phyloP scores from a whole-genome alignment of 64 coral and sea anemone species.

The Montipora efflorescens region DNA sequence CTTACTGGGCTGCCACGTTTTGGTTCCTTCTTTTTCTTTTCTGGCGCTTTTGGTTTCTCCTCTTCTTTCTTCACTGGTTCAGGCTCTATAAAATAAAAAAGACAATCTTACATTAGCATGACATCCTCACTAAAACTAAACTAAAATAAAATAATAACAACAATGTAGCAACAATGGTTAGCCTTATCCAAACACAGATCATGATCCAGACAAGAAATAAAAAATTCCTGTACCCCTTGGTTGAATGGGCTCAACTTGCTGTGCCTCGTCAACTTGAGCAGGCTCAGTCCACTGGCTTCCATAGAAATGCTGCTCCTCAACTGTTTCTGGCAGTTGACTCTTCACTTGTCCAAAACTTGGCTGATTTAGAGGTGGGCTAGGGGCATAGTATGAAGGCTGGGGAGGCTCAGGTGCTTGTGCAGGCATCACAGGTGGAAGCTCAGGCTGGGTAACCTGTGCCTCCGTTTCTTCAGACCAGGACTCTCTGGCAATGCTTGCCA shows the following conservation, averaged over 20 bases:
- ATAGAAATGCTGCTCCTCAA: constrained; percentile 13
- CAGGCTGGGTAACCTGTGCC: not conserved
- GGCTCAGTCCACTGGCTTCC: constrained; percentile 13
- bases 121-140: not conserved
- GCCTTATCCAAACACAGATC: not conserved
- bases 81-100: constrained; percentile 3
- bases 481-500: not conserved
- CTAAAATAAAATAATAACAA: no score
- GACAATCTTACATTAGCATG: not conserved
- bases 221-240: constrained; percentile 8
- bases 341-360: not conserved
- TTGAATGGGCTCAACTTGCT: constrained; percentile 24
- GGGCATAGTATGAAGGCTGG: constrained; percentile 3
- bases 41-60: not conserved
- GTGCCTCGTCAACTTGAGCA: not conserved
- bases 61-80: constrained; percentile 3
- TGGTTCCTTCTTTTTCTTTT: not conserved
- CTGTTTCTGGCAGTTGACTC: not conserved
- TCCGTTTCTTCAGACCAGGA: constrained; percentile 1
- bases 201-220: no score
- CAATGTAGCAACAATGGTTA: not conserved
- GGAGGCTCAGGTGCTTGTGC: not conserved
- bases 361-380: constrained; percentile 21
- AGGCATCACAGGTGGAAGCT: not conserved
- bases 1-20: not conserved